Conservation (phyloP, 2,888 invertebrate species). For the Amphipyra berbera region DNA sequence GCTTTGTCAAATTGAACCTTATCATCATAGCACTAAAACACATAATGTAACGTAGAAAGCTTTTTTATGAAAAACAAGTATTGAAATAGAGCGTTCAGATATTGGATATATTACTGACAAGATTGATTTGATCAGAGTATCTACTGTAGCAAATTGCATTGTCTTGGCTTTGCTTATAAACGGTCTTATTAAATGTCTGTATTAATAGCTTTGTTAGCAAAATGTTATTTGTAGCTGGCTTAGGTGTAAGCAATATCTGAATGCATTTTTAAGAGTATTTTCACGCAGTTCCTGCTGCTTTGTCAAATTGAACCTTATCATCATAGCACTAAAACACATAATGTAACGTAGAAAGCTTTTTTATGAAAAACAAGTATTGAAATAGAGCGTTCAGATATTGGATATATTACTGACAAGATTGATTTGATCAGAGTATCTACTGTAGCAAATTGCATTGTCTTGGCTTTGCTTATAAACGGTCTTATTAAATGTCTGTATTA, state of each 20-base stretch:
- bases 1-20: slow-evolving; percentile 56
- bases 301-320: slow-evolving; percentile 53
- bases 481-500: slow-evolving; percentile 15
- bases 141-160: slow-evolving; percentile 9
- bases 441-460: slow-evolving; percentile 8
- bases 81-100: slow-evolving; percentile 46
- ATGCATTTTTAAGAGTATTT: slow-evolving; percentile 55
- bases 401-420: slow-evolving; percentile 9
- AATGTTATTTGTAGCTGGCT: background rate
- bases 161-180: background rate
- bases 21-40: slow-evolving; percentile 47
- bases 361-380: slow-evolving; percentile 28
- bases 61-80: slow-evolving; percentile 34
- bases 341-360: slow-evolving; percentile 37
- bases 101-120: slow-evolving; percentile 25
- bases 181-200: slow-evolving; percentile 11
- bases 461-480: background rate
- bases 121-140: slow-evolving; percentile 14
- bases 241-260: slow-evolving; percentile 44
- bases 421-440: slow-evolving; percentile 10
- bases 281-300: slow-evolving; percentile 62
- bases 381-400: slow-evolving; percentile 52
- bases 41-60: slow-evolving; percentile 37
- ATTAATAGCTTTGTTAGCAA: background rate
- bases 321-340: slow-evolving; percentile 46